Evolutionary conservation across 1,140 invertebrate genomes (phyloP), one percentile per base, ranked within the genome.

Genomic region (Lanistes nyassanus): DNA sequence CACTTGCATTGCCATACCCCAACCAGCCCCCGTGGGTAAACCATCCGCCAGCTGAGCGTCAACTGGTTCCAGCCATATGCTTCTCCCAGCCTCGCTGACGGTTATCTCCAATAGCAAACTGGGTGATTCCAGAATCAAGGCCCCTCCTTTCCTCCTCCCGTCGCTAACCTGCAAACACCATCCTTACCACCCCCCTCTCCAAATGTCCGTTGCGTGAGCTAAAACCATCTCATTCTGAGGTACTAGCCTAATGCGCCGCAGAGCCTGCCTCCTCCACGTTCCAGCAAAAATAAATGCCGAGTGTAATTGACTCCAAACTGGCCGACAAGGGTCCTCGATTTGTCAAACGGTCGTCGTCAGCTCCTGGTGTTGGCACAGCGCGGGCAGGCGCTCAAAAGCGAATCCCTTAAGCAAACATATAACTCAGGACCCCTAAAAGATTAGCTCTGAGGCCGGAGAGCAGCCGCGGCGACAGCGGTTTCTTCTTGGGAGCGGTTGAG

Each of bases 321-420:
- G 37, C 23, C 36, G 39, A 36, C 23, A 42, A 67, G 65, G 13
- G 37, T 6, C 65, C 21, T 37, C 65, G 39, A n/a, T 67, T 67
- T 42, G 65, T 42, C 65, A 39, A 39, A 11, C 11, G 34, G n/a
- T 39, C 37, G 34, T 67, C 65, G 42, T 6, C 29, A 7, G 0
- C 26, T 37, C 36, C 42, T 6, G 36, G 21, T 37, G 65, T 37
- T 67, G 65, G 65, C 65, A 42, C 65, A 16, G 39, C 29, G 16
- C 9, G 36, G 19, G 37, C 23, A 23, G 5, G n/a, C 42, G 34
- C n/a, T 67, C 36, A 37, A 67, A 36, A 29, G 29, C 65, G 42
- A 67, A 67, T 67, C 65, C 65, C 65, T 29, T 23, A 16, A 67
- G 65, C 65, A 67, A 67, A 67, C 65, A 67, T 23, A 67, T 23